Base-by-base conservation (phyloP, 1,140 invertebrate genomes). In the Pseudomyrmex concolor region DNA sequence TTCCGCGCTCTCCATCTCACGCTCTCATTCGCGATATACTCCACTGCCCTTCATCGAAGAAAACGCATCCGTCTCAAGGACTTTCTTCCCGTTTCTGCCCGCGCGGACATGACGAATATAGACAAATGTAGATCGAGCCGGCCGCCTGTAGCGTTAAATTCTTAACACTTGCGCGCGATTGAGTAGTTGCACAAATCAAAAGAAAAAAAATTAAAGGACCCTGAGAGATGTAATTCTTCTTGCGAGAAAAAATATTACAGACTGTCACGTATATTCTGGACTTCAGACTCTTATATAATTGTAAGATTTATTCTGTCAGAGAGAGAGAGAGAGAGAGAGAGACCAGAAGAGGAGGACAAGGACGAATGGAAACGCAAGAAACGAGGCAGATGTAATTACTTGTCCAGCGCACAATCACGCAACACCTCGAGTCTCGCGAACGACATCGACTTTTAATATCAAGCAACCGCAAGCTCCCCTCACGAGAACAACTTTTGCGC, bases 61-160 rank as follows among this genome's bases (percentile, higher is more conserved):
- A 81, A 77, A 50, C 50, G 12, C 60, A 48, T 67, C 57, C 57
- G 77, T 89, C 68, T 64, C 86, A 89, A 91, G 81, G 89, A 86
- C 89, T 81, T 76, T 63, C 67, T 5, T 34, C 34, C 5, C 60
- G 19, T 68, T 72, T 62, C 59, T 50, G 51, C 83, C 82, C 60
- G 80, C 17, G 67, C 59, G 50, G 13, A 63, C 83, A 73, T 86
- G 67, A 60, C 51, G 17, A 86, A 85, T 86, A 74, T 86, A 71
- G 67, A 62, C 68, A 43, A 85, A 85, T 86, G 67, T 86, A 76
- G 25, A 86, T 86, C 19, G 64, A 50, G 19, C 4, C 50, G 17
- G 34, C 9, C 10, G 10, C 50, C 4, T 50, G 43, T 22, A 12
- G 1, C 17, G 17, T 13, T 68, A 45, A 77, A 67, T 67, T 77